phyloP scores from a whole-genome alignment of 2,888 invertebrate species.

The Phania funesta region DNA sequence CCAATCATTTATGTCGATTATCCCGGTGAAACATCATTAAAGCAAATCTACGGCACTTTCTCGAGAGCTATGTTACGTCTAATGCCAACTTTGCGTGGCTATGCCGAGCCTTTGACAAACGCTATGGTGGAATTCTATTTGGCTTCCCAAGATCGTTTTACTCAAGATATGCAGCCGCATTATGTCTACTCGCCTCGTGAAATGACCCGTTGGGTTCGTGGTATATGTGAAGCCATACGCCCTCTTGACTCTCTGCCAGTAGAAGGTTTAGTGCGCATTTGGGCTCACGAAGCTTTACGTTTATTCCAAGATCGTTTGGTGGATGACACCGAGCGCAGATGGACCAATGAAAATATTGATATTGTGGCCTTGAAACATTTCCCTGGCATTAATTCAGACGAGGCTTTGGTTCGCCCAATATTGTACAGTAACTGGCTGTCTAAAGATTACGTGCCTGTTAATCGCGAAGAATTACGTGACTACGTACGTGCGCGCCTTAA shows the following conservation, averaged over 20 bases:
- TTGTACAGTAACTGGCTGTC: constrained; percentile 99
- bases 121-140: constrained; percentile 99
- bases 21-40: constrained; percentile 98
- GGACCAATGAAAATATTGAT: constrained; percentile 99
- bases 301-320: constrained; percentile 97
- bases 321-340: constrained; percentile 94
- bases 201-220: constrained; percentile 99
- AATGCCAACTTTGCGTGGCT: constrained; percentile 94
- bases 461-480: constrained; percentile 95
- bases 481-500: constrained; percentile 98
- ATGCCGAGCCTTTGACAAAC: constrained; percentile 97
- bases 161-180: constrained; percentile 99
- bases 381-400: constrained; percentile 91
- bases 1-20: constrained; percentile 99
- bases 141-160: constrained; percentile 97
- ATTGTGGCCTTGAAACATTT: constrained; percentile 96
- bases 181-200: constrained; percentile 99
- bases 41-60: constrained; percentile 99
- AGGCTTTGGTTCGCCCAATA: constrained; percentile 95
- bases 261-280: constrained; percentile 97
- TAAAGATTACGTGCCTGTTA: constrained; percentile 98
- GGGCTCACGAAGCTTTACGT: constrained; percentile 99
- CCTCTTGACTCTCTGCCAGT: constrained; percentile 95
- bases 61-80: constrained; percentile 98
- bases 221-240: constrained; percentile 98